Conservation (phyloP, 2,797 vertebrate genomes). For the Hypotaenidia philippensis region DNA sequence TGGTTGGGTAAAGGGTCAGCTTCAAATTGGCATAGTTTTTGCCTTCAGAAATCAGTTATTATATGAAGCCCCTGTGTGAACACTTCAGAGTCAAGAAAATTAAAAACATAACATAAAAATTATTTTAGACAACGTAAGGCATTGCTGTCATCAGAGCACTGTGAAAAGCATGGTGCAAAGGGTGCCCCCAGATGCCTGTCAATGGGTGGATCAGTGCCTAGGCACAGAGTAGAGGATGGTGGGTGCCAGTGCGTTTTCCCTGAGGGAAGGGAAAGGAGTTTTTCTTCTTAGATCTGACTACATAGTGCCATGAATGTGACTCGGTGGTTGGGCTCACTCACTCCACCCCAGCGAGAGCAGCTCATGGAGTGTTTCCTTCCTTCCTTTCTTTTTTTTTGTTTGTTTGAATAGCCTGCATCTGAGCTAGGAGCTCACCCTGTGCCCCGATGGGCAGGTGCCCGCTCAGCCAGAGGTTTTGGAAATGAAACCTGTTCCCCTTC, state of each 20-base stretch:
- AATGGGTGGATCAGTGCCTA: neutral
- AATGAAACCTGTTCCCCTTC: neutral
- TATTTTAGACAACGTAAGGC: neutral
- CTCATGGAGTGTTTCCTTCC: neutral
- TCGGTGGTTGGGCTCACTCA: accelerated
- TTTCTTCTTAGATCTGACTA: neutral
- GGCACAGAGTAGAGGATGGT: neutral
- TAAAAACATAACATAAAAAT: neutral
- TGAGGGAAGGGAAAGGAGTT: neutral
- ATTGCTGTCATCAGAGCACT: neutral
- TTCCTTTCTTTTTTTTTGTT: neutral
- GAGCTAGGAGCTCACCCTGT: neutral
- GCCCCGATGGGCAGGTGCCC: accelerated
- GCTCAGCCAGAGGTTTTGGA: neutral
- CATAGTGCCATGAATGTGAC: neutral
- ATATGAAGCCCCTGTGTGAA: neutral
- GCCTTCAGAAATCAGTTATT: neutral
- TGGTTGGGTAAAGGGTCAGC: neutral
- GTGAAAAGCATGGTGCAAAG: neutral
- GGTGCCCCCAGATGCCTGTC: neutral
- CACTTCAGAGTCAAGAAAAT: neutral
- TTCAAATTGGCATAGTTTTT: neutral
- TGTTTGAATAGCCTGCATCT: neutral
- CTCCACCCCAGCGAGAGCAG: neutral
- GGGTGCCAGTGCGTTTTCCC: neutral